Evolutionary conservation across 2,888 invertebrate genomes (phyloP).

Genomic region (Acleris literana): DNA sequence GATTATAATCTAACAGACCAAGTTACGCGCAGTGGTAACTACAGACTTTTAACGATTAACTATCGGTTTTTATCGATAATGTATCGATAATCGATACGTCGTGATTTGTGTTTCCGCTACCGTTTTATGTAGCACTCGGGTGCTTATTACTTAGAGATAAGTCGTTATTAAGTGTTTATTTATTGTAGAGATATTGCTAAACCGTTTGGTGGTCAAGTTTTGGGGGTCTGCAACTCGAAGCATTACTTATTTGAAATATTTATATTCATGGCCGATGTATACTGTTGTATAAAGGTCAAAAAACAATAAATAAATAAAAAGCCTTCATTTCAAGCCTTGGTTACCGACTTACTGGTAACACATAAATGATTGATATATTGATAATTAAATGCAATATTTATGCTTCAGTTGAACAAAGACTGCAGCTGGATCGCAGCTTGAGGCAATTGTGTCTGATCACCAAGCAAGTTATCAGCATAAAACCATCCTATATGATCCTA

Average conservation of each 20-base stretch:
- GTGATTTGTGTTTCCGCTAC: conserved; percentile 74
- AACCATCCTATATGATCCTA: background rate
- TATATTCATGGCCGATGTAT: too few species aligned
- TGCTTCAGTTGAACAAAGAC: background rate
- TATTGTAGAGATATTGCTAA: conserved; percentile 16
- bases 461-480: too few species aligned
- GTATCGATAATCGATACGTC: conserved; percentile 48
- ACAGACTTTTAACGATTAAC: conserved; percentile 34
- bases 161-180: conserved; percentile 34
- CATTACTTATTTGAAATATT: background rate
- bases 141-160: conserved; percentile 26
- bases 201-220: conserved; percentile 1
- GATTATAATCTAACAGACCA: conserved; percentile 23
- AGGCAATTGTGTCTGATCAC: too few species aligned
- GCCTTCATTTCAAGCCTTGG: background rate
- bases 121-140: conserved; percentile 38
- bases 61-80: conserved; percentile 46
- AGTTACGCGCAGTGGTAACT: conserved; percentile 32
- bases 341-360: too few species aligned
- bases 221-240: background rate
- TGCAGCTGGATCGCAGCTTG: too few species aligned
- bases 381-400: too few species aligned
- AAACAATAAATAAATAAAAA: too few species aligned
- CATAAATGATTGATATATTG: too few species aligned
- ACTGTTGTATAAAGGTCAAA: too few species aligned